phyloP scores from a whole-genome alignment of 2,797 vertebrate species.

The Tinamus major region DNA sequence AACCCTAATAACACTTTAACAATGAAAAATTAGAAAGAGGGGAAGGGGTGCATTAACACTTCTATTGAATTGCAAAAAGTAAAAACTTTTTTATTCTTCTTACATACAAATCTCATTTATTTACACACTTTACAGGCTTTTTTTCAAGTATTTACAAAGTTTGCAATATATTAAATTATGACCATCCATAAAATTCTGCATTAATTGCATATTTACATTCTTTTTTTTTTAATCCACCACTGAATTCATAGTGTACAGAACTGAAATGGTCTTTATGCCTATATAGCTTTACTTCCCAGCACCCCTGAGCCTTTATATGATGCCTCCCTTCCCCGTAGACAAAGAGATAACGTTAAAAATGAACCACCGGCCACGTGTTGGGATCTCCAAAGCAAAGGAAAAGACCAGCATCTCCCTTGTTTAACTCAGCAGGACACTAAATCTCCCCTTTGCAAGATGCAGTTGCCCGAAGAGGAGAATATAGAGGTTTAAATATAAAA shows the following conservation, averaged over 20 bases:
- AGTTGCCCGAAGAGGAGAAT: conserved; percentile 41
- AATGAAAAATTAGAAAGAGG: background rate
- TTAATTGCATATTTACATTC: conserved; percentile 70
- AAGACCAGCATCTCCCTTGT: conserved; percentile 36
- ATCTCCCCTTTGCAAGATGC: background rate
- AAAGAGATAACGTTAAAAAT: conserved; percentile 12
- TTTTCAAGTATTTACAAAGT: conserved; percentile 64
- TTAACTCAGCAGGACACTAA: conserved; percentile 26
- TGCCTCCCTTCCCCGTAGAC: background rate
- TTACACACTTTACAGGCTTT: conserved; percentile 70
- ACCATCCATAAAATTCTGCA: conserved; percentile 67
- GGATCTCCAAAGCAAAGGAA: conserved; percentile 34
- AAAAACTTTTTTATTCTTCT: conserved; percentile 67
- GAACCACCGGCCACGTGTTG: background rate
- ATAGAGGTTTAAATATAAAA: background rate
- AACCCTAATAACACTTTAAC: background rate
- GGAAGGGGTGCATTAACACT: conserved; percentile 50
- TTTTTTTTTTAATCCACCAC: background rate
- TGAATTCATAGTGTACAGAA: conserved; percentile 12
- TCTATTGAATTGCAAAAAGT: conserved; percentile 76
- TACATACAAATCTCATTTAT: conserved; percentile 73
- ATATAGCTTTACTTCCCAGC: conserved; percentile 35
- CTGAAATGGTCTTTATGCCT: conserved; percentile 27
- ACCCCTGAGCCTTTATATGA: conserved; percentile 57
- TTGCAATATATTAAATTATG: conserved; percentile 55